Evolutionary conservation across 2,888 invertebrate genomes (phyloP), one percentile per base, ranked within the genome.

Genomic region (Anoncus sp.): DNA sequence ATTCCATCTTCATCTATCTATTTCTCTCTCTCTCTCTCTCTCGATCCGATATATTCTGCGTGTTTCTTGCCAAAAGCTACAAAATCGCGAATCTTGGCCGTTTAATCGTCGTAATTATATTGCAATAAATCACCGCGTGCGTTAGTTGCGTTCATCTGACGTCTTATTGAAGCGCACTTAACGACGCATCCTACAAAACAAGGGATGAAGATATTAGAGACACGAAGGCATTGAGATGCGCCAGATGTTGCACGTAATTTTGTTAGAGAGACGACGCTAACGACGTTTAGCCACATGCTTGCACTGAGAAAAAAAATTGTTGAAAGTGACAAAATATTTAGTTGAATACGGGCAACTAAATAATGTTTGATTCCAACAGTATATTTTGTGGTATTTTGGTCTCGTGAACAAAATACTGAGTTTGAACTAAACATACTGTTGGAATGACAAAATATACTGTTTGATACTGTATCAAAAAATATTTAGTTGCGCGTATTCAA

Each of bases 101-200:
- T 57, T 57, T 57, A 65, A 57, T 65, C 27, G 16, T 16, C 47
- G 22, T 24, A 69, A n/a, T 59, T 16, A 35, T 59, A n/a, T 18
- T 24, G 20, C 57, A 18, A 38, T 20, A 16, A 47, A 47, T 63
- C 31, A 20, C 47, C 47, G 35, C 63, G n/a, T 38, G 63, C 12
- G n/a, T 38, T 9, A 7, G n/a, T 40, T 51, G n/a, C n/a, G 10
- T 38, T 31, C n/a, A 38, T n/a, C 53, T n/a, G 31, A 31, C 5
- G 31, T 31, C 6, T 51, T 14, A 40, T 35, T 45, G 14, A 55
- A 43, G 31, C 49, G 35, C 40, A 24, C 27, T 70, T 20, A 27
- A 70, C 49, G 40, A 63, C 47, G 27, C 31, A 20, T 63, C 47
- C 31, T 27, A 18, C 47, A 16, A 31, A 47, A 63, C 1, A 31